Conservation (phyloP, 2,797 vertebrate species). For the Sebastolobus altivelis region DNA sequence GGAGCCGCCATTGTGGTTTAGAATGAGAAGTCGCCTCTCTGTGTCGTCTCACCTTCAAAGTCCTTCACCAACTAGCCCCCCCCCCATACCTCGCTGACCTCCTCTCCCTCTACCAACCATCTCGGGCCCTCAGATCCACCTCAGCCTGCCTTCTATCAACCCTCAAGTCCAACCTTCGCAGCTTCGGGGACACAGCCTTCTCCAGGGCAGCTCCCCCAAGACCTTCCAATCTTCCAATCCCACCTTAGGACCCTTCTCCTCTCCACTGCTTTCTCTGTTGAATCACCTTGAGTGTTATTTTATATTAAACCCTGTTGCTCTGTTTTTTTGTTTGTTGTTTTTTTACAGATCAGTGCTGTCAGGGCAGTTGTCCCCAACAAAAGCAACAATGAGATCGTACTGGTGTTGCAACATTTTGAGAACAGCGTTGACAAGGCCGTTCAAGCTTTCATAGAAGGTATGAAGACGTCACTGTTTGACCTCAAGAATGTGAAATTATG, state of each 20-base stretch:
- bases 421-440: constrained; percentile 95
- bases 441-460: constrained; percentile 97
- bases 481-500: neutral
- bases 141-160: too few relatives aligned
- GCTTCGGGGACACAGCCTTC: too few relatives aligned
- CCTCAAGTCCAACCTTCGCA: too few relatives aligned
- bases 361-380: constrained; percentile 95
- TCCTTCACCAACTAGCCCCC: too few relatives aligned
- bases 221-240: too few relatives aligned
- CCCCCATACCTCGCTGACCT: neutral
- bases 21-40: too few relatives aligned
- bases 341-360: constrained; percentile 91
- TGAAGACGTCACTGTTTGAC: constrained; percentile 2
- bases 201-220: too few relatives aligned
- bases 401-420: constrained; percentile 97
- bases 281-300: neutral
- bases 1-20: too few relatives aligned
- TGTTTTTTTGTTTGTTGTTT: neutral
- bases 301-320: constrained; percentile 4
- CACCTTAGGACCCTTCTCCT: too few relatives aligned
- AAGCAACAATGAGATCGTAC: constrained; percentile 97
- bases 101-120: too few relatives aligned
- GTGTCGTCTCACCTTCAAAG: too few relatives aligned
- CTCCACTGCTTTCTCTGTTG: neutral
- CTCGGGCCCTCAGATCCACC: too few relatives aligned